Base-by-base conservation (phyloP, 2,888 invertebrate species). In the Drosophila peninsularis region DNA sequence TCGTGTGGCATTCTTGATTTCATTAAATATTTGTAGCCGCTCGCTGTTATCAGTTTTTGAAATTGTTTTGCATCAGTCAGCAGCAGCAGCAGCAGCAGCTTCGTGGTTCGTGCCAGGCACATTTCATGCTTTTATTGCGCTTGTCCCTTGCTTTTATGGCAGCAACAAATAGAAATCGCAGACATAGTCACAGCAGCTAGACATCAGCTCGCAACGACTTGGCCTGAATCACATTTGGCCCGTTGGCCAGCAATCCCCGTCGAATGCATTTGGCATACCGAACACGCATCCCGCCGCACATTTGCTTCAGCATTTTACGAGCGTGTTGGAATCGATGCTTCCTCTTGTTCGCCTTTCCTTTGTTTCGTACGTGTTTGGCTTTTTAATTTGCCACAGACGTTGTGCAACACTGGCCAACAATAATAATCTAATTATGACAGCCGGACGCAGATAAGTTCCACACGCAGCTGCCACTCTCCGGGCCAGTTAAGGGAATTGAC, bases 1-100 rank as follows among this genome's bases (percentile, higher is more conserved):
- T 68, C 52, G 32, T 66, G 47, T 50, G 42, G 61, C 71, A 68
- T 64, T 50, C 66, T 72, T 84, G 89, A 85, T 89, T 85, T 85
- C 89, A 89, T 85, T 89, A 89, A 85, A 89, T 89, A 85, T 85
- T 83, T 85, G 87, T 79, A 58, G 74, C 78, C 67, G 34, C 53
- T 62, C 52, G 65, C 58, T 39, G 67, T 75, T 82, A 79, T 87
- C 77, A 74, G 66, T 57, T 58, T 57, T 54, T 56, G 64, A 71
- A 78, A 78, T 78, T 75, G 72, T 72, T 75, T 72, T 67, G 79
- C 78, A 71, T 69, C 62, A 73, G 37, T 74, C 68, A 47, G 55
- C 54, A 58, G 19, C 37, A 39, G 27, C 10, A 9, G 37, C 21
- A 37, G 42, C 21, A 62, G 24, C 47, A 41, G 30, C 32, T 52